phyloP scores from a whole-genome alignment of 2,797 vertebrate genomes.

The Gila robusta region DNA sequence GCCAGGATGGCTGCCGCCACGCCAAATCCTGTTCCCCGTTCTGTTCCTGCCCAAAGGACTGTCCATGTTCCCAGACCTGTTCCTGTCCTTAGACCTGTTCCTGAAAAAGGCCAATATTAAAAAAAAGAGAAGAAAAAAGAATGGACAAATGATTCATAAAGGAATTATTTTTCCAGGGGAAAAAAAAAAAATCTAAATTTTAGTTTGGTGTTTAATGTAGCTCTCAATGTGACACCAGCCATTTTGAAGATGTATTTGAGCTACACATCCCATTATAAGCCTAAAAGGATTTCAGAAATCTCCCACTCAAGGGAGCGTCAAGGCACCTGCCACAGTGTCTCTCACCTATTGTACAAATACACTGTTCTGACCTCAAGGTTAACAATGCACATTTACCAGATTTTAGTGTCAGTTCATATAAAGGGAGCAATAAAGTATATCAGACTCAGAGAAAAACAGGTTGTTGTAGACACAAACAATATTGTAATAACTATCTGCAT shows the following conservation, averaged over 20 bases:
- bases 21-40: too few relatives aligned
- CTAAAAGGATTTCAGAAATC: conserved; percentile 26
- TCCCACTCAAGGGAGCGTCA: neutral
- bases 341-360: conserved; percentile 28
- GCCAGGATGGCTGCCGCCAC: too few relatives aligned
- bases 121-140: too few relatives aligned
- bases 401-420: conserved; percentile 12
- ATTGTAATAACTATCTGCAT: conserved; percentile 24
- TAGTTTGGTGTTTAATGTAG: neutral
- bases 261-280: neutral
- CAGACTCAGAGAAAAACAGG: conserved; percentile 14
- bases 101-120: too few relatives aligned
- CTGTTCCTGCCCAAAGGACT: too few relatives aligned
- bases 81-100: too few relatives aligned
- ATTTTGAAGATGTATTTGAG: conserved; percentile 7
- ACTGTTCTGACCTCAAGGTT: conserved; percentile 19
- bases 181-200: too few relatives aligned
- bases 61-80: too few relatives aligned
- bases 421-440: conserved; percentile 17
- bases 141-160: neutral
- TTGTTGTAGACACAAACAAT: conserved; percentile 34
- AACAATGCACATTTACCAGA: conserved; percentile 33
- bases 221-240: neutral
- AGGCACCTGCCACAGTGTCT: neutral
- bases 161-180: neutral